Evolutionary conservation across 2,888 invertebrate species (phyloP).

Genomic region (Tenthredo notha): DNA sequence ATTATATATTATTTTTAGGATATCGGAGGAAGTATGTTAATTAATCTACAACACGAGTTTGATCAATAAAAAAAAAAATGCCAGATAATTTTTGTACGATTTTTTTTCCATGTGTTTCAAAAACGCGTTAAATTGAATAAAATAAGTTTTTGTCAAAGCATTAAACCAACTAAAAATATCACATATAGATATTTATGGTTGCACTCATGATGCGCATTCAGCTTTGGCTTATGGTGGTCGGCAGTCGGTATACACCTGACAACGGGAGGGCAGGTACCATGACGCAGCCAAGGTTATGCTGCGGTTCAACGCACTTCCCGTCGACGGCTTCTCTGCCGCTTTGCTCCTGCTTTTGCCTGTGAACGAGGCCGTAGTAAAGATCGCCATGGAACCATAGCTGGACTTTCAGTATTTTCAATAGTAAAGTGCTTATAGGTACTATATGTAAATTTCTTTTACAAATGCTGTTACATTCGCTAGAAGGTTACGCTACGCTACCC

Average conservation of each 20-base stretch:
- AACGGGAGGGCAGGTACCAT: slow-evolving; percentile 73
- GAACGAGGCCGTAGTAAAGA: slow-evolving; percentile 46
- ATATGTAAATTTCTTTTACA: slow-evolving; percentile 24
- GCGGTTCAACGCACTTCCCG: slow-evolving; percentile 75
- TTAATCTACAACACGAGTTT: background rate
- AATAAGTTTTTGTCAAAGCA: background rate
- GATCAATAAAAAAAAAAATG: background rate
- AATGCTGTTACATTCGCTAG: slow-evolving; percentile 2
- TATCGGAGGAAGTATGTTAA: background rate
- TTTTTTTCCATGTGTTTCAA: background rate
- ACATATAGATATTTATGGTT: background rate
- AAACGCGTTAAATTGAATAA: background rate
- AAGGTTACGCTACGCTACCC: slow-evolving; percentile 43
- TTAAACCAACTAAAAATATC: background rate
- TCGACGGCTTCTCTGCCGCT: slow-evolving; percentile 64
- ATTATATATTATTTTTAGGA: background rate
- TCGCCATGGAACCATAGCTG: background rate
- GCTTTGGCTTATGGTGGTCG: slow-evolving; percentile 54
- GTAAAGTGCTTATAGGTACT: slow-evolving; percentile 2
- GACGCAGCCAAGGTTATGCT: slow-evolving; percentile 74
- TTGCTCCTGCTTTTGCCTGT: slow-evolving; percentile 37
- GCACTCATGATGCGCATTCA: slow-evolving; percentile 10
- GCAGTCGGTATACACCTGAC: slow-evolving; percentile 70
- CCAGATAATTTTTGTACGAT: background rate
- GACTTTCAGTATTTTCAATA: slow-evolving; percentile 36